Base-by-base conservation (phyloP, 2,113 vertebrate species). In the Callipepla californica region DNA sequence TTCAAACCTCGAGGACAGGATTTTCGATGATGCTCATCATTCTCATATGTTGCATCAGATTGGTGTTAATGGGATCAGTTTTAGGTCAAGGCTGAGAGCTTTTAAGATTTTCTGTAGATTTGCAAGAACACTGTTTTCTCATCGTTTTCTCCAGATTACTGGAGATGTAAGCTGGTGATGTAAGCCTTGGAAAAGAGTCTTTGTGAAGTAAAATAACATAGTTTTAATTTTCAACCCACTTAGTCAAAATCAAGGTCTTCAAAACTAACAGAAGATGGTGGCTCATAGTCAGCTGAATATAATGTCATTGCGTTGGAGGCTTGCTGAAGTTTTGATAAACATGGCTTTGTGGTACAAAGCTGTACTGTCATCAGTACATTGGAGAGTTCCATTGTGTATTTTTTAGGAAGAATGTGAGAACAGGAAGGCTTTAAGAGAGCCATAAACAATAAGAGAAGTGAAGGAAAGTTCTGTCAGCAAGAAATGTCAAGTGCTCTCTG, bases 31-130 rank as follows among this genome's bases (percentile, higher is more conserved):
- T 87, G 18, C 75, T 83, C 34, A 3, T 22, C 67, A 5, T 0
- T 40, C 70, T 50, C 78, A 51, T 74, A 5, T 47, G 58, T 74
- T 87, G 47, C 92, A 77, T 87, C 87, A 61, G 26, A 0, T 3
- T 30, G 86, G 55, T 95, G 85, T 94, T 95, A 93, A 91, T 95
- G 95, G 95, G 91, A 93, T 94, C 87, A 47, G 47, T 4, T 4
- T 8, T 36, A 51, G 91, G 96, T 93, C 91, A 87, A 0, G 42
- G 11, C 38, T 38, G 67, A 89, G 86, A 79, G 75, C 4, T 8
- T n/a, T 87, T 1, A 5, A 85, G 87, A 85, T n/a, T 73, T 76
- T 85, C 80, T 91, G 55, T 42, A 14, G 34, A 40, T 92, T 16
- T 69, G 58, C 3, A 4, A 57, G 69, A 19, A 65, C 36, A 34